These are phyloP conservation scores for Harpegnathos saltator DNA, from an alignment of 1,140 invertebrate species.

Conservation along the genomic window DNA sequence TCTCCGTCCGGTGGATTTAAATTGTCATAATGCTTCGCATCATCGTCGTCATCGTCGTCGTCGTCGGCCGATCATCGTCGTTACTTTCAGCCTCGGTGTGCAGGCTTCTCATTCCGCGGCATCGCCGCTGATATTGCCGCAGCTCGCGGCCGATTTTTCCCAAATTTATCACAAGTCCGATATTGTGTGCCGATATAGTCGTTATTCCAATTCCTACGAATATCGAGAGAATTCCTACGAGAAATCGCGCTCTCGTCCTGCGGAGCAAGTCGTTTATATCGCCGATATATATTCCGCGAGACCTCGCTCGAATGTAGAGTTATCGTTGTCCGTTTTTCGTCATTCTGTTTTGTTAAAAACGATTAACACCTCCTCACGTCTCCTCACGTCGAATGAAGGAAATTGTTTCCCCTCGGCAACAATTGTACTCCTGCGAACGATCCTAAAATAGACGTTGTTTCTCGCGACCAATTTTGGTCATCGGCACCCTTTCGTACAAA, in stretches of 20 bases:
- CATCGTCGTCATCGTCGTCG: background rate
- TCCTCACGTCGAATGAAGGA: background rate
- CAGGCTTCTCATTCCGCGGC: conserved; percentile 12
- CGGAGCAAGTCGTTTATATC: too few species aligned
- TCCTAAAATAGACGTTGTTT: background rate
- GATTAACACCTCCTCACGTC: too few species aligned
- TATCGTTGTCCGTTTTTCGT: background rate
- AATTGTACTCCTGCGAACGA: background rate
- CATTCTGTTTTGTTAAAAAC: too few species aligned
- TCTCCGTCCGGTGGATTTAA: conserved; percentile 20
- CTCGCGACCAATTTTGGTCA: background rate
- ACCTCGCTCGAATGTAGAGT: background rate
- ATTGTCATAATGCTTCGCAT: conserved; percentile 10
- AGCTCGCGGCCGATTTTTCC: conserved; percentile 39
- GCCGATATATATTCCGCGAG: conserved; percentile 2
- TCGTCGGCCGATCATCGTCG: background rate
- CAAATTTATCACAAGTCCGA: conserved; percentile 21
- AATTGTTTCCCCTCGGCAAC: background rate
- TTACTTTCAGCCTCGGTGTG: background rate
- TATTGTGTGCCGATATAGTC: background rate
- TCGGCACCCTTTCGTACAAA: background rate
- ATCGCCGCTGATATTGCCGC: background rate
- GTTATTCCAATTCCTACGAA: conserved; percentile 17
- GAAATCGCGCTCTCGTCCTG: too few species aligned
- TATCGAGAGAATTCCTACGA: too few species aligned